These are phyloP conservation scores for Hetaerina titia DNA, from an alignment of 2,888 invertebrate genomes.

Conservation along the genomic window DNA sequence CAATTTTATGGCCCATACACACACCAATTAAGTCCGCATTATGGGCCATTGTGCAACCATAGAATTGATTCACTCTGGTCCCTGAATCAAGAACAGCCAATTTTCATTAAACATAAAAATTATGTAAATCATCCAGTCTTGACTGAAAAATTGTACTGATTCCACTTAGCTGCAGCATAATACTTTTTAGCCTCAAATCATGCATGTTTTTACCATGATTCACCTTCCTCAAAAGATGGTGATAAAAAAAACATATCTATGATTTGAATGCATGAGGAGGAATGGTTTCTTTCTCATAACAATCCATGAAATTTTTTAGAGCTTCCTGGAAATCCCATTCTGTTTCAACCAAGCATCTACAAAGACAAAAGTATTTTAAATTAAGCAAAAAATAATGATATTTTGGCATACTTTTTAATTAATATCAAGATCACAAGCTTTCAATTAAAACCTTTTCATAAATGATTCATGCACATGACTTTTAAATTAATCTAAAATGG, in stretches of 20 bases:
- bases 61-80: background rate
- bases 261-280: conserved; percentile 70
- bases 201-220: background rate
- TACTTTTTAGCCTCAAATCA: background rate
- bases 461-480: too few species aligned
- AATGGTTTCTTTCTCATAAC: conserved; percentile 75
- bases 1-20: too few species aligned
- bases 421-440: too few species aligned
- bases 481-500: too few species aligned
- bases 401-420: too few species aligned
- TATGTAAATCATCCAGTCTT: background rate
- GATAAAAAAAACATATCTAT: background rate
- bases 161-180: background rate
- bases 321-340: conserved; percentile 82
- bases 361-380: conserved; percentile 73
- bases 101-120: background rate
- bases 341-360: conserved; percentile 83
- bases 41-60: background rate
- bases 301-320: conserved; percentile 77
- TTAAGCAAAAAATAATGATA: too few species aligned
- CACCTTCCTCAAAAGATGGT: background rate
- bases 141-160: background rate
- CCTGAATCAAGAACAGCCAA: background rate
- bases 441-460: too few species aligned
- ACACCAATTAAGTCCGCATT: too few species aligned